Base-by-base conservation (phyloP, 2,797 vertebrate species). In the Antennarius maculatus region DNA sequence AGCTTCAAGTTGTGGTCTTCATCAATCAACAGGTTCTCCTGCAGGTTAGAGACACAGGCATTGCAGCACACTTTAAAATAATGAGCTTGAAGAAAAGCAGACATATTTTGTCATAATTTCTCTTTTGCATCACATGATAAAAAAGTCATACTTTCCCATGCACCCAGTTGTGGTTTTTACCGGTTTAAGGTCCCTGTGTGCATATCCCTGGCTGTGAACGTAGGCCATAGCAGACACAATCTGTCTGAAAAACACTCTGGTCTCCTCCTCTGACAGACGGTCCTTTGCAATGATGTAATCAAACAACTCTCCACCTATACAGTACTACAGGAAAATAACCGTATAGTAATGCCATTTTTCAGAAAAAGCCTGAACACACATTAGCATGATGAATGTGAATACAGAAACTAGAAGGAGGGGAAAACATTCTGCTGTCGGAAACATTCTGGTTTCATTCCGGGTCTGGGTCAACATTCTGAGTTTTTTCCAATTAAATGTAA, bases 21-120 rank as follows among this genome's bases (percentile, higher is more conserved):
- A 14, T 97, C 97, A 74, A 99, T 97, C 63, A 99, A 87, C 69
- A 98, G 76, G 83, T 99, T 99, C 91, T 99, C 97, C 97, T 99
- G 61, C 47, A 73, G 27, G 39, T 43, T 8, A 87, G 16, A 1
- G 1, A 50, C 60, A 77, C 61, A 54, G 61, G 13, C 31, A 41
- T 15, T 41, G 2, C 28, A 46, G 11, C 31, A 49, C 6, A 57
- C 7, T n/a, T 69, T 69, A 29, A 52, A 10, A 27, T 47, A 12
- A 31, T 39, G 5, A 7, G 34, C 3, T 42, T 12, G 29, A 27
- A 31, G 14, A 55, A 4, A 29, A 13, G 16, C 15, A 17, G 0
- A 31, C 0, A 28, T 9, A 27, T 42, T 50, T 23, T 56, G 1
- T 13, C 6, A 0, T 18, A 29, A 2, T 18, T 58, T 52, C 5